Conservation (phyloP, 2,888 invertebrate species). For the Drosophila monieri region DNA sequence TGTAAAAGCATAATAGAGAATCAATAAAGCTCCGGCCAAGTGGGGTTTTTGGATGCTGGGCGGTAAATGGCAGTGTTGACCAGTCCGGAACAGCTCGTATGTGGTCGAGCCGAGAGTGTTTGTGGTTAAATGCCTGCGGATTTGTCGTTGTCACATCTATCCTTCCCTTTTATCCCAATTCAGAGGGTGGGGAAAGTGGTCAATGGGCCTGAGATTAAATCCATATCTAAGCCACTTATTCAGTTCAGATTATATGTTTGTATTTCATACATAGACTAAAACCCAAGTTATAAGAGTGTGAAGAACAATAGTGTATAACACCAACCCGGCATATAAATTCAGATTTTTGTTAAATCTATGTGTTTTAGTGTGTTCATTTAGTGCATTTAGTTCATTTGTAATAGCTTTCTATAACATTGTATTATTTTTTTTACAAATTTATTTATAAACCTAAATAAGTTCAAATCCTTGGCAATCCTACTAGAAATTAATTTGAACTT, state of each 20-base stretch:
- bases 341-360: too few species aligned
- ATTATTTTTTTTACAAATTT: too few species aligned
- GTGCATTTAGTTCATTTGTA: too few species aligned
- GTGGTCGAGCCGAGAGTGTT: conserved; percentile 52
- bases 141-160: conserved; percentile 24
- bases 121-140: conserved; percentile 53
- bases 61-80: conserved; percentile 7
- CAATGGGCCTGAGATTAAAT: conserved; percentile 10
- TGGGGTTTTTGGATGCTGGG: conserved; percentile 7
- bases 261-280: neutral
- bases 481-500: too few species aligned
- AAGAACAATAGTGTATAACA: too few species aligned
- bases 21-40: conserved; percentile 56
- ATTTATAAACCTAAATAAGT: too few species aligned
- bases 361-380: too few species aligned
- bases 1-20: conserved; percentile 49
- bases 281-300: neutral
- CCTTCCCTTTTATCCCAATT: neutral
- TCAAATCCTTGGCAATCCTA: too few species aligned
- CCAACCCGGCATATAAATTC: too few species aligned
- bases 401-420: too few species aligned
- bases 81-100: conserved; percentile 30
- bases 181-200: conserved; percentile 28
- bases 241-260: neutral
- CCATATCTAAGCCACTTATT: neutral